Evolutionary conservation across 2,113 vertebrate species (phyloP), one percentile per base, ranked within the genome.

Genomic region (Aegithalos caudatus): DNA sequence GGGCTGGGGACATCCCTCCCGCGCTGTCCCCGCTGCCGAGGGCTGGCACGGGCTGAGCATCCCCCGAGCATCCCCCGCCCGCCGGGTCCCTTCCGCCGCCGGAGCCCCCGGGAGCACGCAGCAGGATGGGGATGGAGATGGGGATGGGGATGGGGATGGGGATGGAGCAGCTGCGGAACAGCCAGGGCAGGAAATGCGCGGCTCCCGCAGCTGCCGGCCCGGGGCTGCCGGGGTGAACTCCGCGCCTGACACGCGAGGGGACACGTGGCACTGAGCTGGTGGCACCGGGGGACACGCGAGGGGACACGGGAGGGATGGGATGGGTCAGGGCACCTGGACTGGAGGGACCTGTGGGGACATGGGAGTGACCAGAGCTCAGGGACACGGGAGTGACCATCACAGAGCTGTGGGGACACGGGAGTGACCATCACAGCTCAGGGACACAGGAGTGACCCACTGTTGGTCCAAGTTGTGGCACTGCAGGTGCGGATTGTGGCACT

Each of bases 401-500:
- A 54, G 29, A 18, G 50, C 15, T 14, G 25, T 28, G 15, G 51
- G 29, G 51, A 53, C 51, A 53, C 16, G 16, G 50, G 27, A 53
- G 51, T 53, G 51, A 53, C 51, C 51, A 29, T 18, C 51, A 53
- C 16, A 29, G 14, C 27, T 16, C 51, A 29, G 53, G 53, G 53
- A 54, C 53, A 20, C 7, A 4, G 53, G 9, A 60, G 35, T 38
- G 35, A 58, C 79, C 28, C 38, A 14, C 7, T 9, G 3, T 1
- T 21, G 71, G 54, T 33, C 25, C 29, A 3, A 17, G 35, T 0
- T 37, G 67, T 53, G 25, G 29, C 70, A 5, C 3, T 19, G 11
- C 10, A n/a, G n/a, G 16, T 6, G 9, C 22, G 31, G 35, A 12
- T 0, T 2, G 6, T 0, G 13, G 25, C 21, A 28, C 0, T 31